Evolutionary conservation across 2,888 invertebrate species (phyloP).

Genomic region (Volucella bombylans): DNA sequence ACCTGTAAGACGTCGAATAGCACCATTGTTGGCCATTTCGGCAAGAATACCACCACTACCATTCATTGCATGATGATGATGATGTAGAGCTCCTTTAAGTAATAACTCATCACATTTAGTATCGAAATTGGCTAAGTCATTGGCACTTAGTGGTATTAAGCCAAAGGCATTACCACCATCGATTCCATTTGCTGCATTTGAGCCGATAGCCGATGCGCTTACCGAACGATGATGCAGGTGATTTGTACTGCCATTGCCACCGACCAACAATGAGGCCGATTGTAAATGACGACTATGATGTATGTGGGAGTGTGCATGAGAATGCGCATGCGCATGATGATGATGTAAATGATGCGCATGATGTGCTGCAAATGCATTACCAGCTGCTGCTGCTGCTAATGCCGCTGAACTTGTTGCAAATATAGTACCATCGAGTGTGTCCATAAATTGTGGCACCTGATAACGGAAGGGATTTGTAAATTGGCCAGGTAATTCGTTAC

Average conservation of each 20-base stretch:
- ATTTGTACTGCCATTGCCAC: conserved; percentile 73
- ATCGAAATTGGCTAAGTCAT: conserved; percentile 79
- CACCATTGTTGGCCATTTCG: conserved; percentile 78
- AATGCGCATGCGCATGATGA: conserved; percentile 75
- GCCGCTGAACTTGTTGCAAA: conserved; percentile 71
- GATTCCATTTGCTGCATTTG: conserved; percentile 75
- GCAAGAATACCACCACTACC: conserved; percentile 73
- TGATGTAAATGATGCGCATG: conserved; percentile 75
- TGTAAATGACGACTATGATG: conserved; percentile 78
- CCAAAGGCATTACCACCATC: conserved; percentile 77
- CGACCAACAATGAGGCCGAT: conserved; percentile 69
- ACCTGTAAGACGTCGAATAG: conserved; percentile 82
- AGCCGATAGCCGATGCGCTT: conserved; percentile 80
- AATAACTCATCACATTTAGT: conserved; percentile 79
- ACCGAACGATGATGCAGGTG: conserved; percentile 79
- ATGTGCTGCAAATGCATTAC: conserved; percentile 70
- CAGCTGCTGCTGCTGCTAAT: conserved; percentile 70
- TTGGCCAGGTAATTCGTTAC: conserved; percentile 86
- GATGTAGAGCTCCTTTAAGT: conserved; percentile 79
- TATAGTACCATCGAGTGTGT: conserved; percentile 77
- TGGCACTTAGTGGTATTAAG: conserved; percentile 77
- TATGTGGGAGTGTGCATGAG: conserved; percentile 74
- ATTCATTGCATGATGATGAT: conserved; percentile 78
- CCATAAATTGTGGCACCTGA: conserved; percentile 79
- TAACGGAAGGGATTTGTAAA: conserved; percentile 86